phyloP scores from a whole-genome alignment of 2,888 invertebrate genomes.

The Drosophila ustulata region DNA sequence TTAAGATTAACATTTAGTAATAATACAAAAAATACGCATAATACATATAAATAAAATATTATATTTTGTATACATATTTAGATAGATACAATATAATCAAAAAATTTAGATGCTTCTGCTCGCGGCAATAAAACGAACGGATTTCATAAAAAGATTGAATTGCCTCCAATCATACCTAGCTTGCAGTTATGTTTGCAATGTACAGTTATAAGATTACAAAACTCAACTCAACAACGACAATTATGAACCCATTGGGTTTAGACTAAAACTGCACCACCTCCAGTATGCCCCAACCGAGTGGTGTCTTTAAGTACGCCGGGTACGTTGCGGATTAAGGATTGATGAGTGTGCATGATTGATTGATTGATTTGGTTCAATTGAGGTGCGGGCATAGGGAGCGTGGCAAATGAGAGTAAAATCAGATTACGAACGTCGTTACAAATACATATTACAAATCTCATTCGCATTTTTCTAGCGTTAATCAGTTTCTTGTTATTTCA shows the following conservation, averaged over 20 bases:
- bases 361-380: conserved; percentile 2
- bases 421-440: conserved; percentile 31
- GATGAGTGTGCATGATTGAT: conserved; percentile 9
- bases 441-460: conserved; percentile 62
- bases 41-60: conserved; percentile 54
- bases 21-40: conserved; percentile 77
- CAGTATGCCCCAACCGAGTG: conserved; percentile 30
- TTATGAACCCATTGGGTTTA: conserved; percentile 85
- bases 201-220: conserved; percentile 50
- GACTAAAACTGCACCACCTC: conserved; percentile 71
- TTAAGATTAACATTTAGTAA: conserved; percentile 69
- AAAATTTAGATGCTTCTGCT: conserved; percentile 59
- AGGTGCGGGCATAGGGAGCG: conserved; percentile 22
- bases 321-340: conserved; percentile 31
- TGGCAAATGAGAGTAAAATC: conserved; percentile 40
- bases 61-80: conserved; percentile 46
- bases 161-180: conserved; percentile 13
- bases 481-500: conserved; percentile 21
- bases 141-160: conserved; percentile 4
- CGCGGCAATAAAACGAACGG: conserved; percentile 3
- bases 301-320: conserved; percentile 70
- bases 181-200: conserved; percentile 13
- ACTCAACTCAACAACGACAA: conserved; percentile 72
- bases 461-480: conserved; percentile 31
- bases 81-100: conserved; percentile 24